phyloP scores from a whole-genome alignment of 1,140 invertebrate genomes.

The Solen grandis region DNA sequence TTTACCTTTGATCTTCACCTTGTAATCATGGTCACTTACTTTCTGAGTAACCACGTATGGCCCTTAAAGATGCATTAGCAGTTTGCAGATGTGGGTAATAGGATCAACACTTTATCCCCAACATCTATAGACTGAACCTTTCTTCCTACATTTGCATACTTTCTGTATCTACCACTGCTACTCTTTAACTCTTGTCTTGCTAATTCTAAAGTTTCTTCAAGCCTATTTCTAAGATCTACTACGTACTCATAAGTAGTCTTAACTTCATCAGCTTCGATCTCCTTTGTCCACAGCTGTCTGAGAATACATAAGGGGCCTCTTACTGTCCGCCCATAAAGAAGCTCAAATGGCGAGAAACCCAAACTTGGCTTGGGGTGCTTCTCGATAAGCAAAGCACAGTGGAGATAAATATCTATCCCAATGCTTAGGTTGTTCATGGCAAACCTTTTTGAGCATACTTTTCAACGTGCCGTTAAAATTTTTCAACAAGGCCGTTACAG shows the following conservation, averaged over 20 bases:
- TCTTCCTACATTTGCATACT: too few relatives aligned
- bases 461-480: constrained; percentile 65
- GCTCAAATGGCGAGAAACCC: constrained; percentile 69
- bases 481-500: constrained; percentile 69
- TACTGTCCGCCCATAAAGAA: constrained; percentile 70
- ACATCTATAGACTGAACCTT: too few relatives aligned
- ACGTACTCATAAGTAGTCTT: too few relatives aligned
- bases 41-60: constrained; percentile 51
- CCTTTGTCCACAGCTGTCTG: constrained; percentile 69
- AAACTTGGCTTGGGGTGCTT: constrained; percentile 60
- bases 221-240: too few relatives aligned
- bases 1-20: too few relatives aligned
- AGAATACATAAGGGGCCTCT: constrained; percentile 67
- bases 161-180: too few relatives aligned
- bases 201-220: too few relatives aligned
- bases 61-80: constrained; percentile 54
- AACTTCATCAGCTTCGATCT: too few relatives aligned
- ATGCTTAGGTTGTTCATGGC: constrained; percentile 64
- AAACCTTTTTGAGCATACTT: constrained; percentile 66
- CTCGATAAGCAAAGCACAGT: constrained; percentile 71
- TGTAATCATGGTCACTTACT: too few relatives aligned
- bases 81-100: constrained; percentile 58
- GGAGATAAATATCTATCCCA: constrained; percentile 73
- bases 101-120: constrained; percentile 51
- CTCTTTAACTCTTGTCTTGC: constrained; percentile 27